Base-by-base conservation (phyloP, 2,113 vertebrate species). In the Clarias gariepinus region DNA sequence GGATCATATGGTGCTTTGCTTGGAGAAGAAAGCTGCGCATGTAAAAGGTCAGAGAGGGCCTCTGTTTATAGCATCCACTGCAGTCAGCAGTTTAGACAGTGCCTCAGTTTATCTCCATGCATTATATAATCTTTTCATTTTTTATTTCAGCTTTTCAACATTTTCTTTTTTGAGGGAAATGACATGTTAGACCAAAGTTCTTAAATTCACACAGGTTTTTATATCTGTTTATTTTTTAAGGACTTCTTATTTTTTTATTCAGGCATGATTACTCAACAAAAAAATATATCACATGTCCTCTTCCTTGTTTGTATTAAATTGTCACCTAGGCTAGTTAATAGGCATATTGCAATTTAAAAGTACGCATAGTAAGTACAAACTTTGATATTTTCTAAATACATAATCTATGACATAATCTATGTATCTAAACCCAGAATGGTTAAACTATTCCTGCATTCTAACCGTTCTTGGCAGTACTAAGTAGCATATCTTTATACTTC, bases 391-490 rank as follows among this genome's bases (percentile, higher is more conserved):
- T 73, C 11, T 15, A 7, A 21, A 41, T 73, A 73, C 69, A 23
- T n/a, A n/a, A n/a, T n/a, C n/a, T n/a, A n/a, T n/a, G 9, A 12
- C 19, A 1, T 33, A 0, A 33, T 73, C 9, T 73, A 41, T 21
- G 19, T 21, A 41, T 41, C 16, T 23, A 3, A 3, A 71, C 25
- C 36, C 69, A 47, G 53, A 68, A 57, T 73, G 84, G 18, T 82
- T 30, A 86, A 11, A 52, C 52, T 53, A 25, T 63, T 58, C 53
- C 71, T 19, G 55, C 15, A 18, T 57, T 18, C 68, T 82, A 16
- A 23, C 15, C 53, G 60, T 82, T 30, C 13, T 61, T 30, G 80
- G 33, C 86, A 85, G 52, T 89, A 68, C 3, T 76, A 52, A 86
- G 87, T 47, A 55, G 36, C n/a, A 28, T 11, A 18, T 60, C 10